Evolutionary conservation across 2,113 vertebrate genomes (phyloP), one percentile per base, ranked within the genome.

Genomic region (Isichthys henryi): DNA sequence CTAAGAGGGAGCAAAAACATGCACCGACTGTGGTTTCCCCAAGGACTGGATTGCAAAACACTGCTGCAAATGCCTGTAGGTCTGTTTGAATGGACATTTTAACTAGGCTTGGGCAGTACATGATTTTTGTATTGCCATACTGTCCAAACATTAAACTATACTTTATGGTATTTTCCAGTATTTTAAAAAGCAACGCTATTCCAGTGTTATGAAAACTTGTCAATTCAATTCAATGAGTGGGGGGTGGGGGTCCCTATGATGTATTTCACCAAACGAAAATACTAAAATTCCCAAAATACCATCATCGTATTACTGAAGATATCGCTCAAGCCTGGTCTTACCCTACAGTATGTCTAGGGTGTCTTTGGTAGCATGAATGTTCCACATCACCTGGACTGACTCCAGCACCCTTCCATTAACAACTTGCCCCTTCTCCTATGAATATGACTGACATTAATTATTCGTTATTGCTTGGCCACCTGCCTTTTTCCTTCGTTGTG

Each of bases 401-500:
- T 77, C 31, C 70, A 19, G 27, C 11, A 31, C 35, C 35, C 13
- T 77, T 15, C 13, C 35, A 77, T 77, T 39, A 39, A 19, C 70
- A 77, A 3, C 23, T 13, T 6, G 27, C 8, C 80, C 21, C 39
- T 9, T 39, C 82, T 15, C 80, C n/a, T 1, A 90, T 89, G 46
- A 92, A 21, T 43, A 46, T 58, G 17, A 23, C 3, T 48, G 39
- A 10, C 82, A 45, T 48, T 7, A 46, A 49, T 27, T n/a, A n/a
- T 49, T 27, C 5, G 46, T 85, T 85, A 35, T 80, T 43, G 10
- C 27, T 43, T n/a, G 48, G n/a, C 31, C 88, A 91, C 88, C 90
- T 94, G 96, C 97, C 97, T 99, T 99, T 97, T 99, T 99, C 94
- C 97, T 97, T 91, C 97, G 96, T 91, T 97, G 97, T 31, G 96